Evolutionary conservation across 2,888 invertebrate species (phyloP).

Genomic region (Diloba caeruleocephala): DNA sequence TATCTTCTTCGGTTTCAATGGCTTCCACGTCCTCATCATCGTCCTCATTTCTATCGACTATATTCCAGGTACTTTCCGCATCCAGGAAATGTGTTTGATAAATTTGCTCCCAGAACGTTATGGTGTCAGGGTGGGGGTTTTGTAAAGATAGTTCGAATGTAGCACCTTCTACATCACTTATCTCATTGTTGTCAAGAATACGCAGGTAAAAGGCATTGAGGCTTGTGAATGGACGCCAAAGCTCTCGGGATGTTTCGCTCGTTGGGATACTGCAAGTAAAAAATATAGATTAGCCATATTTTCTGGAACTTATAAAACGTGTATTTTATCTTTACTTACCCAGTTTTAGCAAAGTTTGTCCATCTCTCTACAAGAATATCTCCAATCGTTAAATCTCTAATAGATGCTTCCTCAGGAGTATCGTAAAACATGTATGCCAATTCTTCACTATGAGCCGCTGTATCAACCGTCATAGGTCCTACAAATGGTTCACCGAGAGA

Average conservation of each 20-base stretch:
- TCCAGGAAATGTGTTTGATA: constrained; percentile 74
- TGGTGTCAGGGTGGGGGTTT: constrained; percentile 66
- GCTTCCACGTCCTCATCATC: constrained; percentile 25
- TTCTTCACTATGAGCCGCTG: constrained; percentile 79
- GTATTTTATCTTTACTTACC: constrained; percentile 63
- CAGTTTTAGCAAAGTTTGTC: constrained; percentile 80
- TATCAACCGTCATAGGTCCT: constrained; percentile 65
- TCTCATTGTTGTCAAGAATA: constrained; percentile 65
- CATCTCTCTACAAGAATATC: constrained; percentile 78
- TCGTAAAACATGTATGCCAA: constrained; percentile 75
- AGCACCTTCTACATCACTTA: constrained; percentile 43
- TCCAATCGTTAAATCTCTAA: constrained; percentile 65
- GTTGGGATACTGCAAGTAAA: constrained; percentile 70
- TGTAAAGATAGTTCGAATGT: constrained; percentile 61
- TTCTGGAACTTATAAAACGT: background rate
- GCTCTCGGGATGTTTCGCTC: constrained; percentile 64
- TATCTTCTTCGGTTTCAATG: background rate
- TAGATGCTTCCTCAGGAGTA: constrained; percentile 33
- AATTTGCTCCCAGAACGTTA: constrained; percentile 75
- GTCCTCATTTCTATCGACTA: constrained; percentile 58
- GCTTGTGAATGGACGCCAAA: constrained; percentile 71
- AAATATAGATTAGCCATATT: background rate
- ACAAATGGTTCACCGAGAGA: constrained; percentile 67
- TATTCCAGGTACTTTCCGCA: constrained; percentile 70
- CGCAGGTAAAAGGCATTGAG: constrained; percentile 61